Base-by-base conservation (phyloP, 2,113 vertebrate species). In the Carassius carassius region DNA sequence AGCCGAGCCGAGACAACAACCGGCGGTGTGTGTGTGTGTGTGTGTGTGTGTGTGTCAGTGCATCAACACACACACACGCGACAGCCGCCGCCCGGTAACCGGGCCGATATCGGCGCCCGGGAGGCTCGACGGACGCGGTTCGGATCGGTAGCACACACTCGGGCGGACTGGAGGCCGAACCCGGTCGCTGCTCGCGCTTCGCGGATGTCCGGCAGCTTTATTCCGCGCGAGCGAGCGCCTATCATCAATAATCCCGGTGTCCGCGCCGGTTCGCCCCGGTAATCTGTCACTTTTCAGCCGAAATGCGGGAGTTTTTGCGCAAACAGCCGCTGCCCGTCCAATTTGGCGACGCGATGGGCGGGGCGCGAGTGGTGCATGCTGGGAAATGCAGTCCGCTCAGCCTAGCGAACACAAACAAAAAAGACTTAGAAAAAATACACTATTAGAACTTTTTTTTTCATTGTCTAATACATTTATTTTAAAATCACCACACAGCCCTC, bases 361-460 rank as follows among this genome's bases (percentile, higher is more conserved):
- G 80, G 25, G 32, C 47, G 49, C 32, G 49, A 2, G 86, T 88
- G 19, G 0, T 78, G 92, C 65, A 69, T 5, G 58, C 35, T 94
- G 94, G 94, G 94, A 92, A 88, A 89, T 91, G 91, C 86, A 92
- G 93, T 88, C 21, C 14, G 6, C 72, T 13, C 1, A 2, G 17
- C 54, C 9, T 7, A 29, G 41, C 21, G 3, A 60, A n/a, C 51
- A 7, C 9, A 16, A 63, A 44, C 47, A 44, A 8, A 17, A 65
- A 1, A 67, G 63, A 54, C 29, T 1, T 29, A 29, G 29, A 29
- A 29, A 29, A 29, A 29, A 29, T 29, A 29, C 29, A 29, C 29
- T 29, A 29, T 29, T 29, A 2, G 29, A 2, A 29, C 29, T 29
- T 29, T 29, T 29, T 29, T 29, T 29, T 29, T 29, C 16, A 7